Evolutionary conservation across 2,797 vertebrate genomes (phyloP).

Genomic region (Paramormyrops hopkinsi): DNA sequence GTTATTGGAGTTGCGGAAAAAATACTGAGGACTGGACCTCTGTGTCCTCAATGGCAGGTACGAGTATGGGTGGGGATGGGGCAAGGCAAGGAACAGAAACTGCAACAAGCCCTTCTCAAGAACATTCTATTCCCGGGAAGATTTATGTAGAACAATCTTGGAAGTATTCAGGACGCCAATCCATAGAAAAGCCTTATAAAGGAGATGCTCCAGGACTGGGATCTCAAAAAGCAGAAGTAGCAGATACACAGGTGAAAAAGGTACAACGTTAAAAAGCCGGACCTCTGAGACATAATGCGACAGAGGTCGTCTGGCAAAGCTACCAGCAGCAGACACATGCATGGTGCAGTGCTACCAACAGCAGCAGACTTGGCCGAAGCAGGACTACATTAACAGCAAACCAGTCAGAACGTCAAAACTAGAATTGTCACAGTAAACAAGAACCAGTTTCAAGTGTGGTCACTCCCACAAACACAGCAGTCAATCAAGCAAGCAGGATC

Average conservation of each 20-base stretch:
- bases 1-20: not conserved
- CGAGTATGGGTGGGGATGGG: not conserved
- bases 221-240: not conserved
- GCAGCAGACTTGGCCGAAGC: not conserved
- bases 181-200: not conserved
- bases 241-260: not conserved
- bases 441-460: not conserved
- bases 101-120: not conserved
- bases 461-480: not conserved
- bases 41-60: not conserved
- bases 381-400: not conserved
- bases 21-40: not conserved
- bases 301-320: not conserved
- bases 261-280: not conserved
- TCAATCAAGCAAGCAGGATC: not conserved
- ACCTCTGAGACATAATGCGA: not conserved
- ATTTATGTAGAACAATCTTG: not conserved
- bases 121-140: not conserved
- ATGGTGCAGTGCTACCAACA: not conserved
- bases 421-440: not conserved
- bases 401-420: not conserved
- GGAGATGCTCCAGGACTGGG: not conserved
- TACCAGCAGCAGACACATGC: not conserved
- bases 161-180: not conserved
- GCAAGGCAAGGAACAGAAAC: not conserved